Conservation (phyloP, 2,888 invertebrate species). For the Pseudoips prasinana region DNA sequence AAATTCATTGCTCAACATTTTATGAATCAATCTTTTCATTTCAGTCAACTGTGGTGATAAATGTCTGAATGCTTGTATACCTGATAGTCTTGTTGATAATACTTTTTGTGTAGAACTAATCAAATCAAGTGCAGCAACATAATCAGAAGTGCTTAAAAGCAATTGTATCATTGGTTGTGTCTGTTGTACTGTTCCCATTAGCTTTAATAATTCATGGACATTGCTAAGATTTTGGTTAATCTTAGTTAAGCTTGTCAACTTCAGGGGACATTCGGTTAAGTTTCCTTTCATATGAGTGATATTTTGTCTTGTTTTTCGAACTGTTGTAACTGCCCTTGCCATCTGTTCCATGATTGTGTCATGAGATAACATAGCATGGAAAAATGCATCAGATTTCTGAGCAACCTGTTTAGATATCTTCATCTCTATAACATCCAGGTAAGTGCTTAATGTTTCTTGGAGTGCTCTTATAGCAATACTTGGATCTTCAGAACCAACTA, state of each 20-base stretch:
- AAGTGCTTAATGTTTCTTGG: slow-evolving; percentile 96
- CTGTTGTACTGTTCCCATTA: slow-evolving; percentile 98
- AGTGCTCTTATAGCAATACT: slow-evolving; percentile 85
- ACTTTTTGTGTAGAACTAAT: slow-evolving; percentile 98
- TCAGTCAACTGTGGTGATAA: slow-evolving; percentile 97
- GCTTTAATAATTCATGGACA: slow-evolving; percentile 88
- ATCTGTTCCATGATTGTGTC: slow-evolving; percentile 98
- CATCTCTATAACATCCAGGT: slow-evolving; percentile 96
- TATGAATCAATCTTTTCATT: slow-evolving; percentile 97
- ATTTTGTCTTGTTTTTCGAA: slow-evolving; percentile 87
- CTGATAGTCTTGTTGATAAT: slow-evolving; percentile 92
- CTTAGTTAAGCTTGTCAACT: slow-evolving; percentile 87
- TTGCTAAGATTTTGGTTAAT: slow-evolving; percentile 84
- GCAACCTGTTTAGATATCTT: slow-evolving; percentile 96
- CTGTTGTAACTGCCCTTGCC: slow-evolving; percentile 89
- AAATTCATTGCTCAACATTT: slow-evolving; percentile 98
- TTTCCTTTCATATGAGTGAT: slow-evolving; percentile 89
- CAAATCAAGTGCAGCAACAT: slow-evolving; percentile 97
- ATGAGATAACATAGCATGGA: slow-evolving; percentile 99
- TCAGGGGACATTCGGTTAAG: slow-evolving; percentile 90
- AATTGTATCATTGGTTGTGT: slow-evolving; percentile 98
- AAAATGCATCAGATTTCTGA: slow-evolving; percentile 97
- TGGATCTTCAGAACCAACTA: slow-evolving; percentile 79
- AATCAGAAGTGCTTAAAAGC: slow-evolving; percentile 96
- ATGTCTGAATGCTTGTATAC: slow-evolving; percentile 97